Evolutionary conservation across 2,797 vertebrate genomes (phyloP).

Genomic region (Sebastes baramenuke): DNA sequence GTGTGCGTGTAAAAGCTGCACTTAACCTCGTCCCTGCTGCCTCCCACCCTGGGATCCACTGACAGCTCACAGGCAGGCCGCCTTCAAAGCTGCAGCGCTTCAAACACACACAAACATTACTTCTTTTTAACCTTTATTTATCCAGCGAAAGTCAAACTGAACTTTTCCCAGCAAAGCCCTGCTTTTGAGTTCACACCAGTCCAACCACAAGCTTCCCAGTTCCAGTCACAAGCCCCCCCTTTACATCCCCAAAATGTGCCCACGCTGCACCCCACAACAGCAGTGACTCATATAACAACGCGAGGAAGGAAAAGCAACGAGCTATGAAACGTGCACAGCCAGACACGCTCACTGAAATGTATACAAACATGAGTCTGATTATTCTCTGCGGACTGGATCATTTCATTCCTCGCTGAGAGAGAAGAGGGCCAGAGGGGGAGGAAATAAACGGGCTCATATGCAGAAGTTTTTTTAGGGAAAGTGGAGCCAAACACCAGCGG

Average conservation of each 20-base stretch:
- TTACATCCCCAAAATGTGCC: not conserved
- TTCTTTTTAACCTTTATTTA: constrained; percentile 59
- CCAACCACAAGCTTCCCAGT: not conserved
- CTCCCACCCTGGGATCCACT: constrained; percentile 32
- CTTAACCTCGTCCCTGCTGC: constrained; percentile 65
- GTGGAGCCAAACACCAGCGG: not conserved
- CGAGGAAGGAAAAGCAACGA: constrained; percentile 64
- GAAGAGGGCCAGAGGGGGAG: not conserved
- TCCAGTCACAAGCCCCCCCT: not conserved
- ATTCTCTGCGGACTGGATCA: constrained; percentile 63
- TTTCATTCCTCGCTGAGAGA: constrained; percentile 46
- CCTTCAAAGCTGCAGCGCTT: constrained; percentile 64
- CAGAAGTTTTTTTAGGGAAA: not conserved
- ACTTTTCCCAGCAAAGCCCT: constrained; percentile 25
- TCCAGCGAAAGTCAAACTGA: constrained; percentile 52
- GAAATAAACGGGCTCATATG: not conserved
- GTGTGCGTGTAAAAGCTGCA: constrained; percentile 45
- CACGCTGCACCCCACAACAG: constrained; percentile 5
- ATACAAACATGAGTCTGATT: constrained; percentile 76
- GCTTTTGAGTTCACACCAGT: constrained; percentile 11
- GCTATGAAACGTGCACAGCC: constrained; percentile 69
- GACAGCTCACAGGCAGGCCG: constrained; percentile 67
- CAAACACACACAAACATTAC: constrained; percentile 39
- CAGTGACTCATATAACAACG: constrained; percentile 57
- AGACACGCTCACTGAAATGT: constrained; percentile 52